Evolutionary conservation across 2,888 invertebrate genomes (phyloP), one percentile per base, ranked within the genome.

Genomic region (Diarsia mendica): DNA sequence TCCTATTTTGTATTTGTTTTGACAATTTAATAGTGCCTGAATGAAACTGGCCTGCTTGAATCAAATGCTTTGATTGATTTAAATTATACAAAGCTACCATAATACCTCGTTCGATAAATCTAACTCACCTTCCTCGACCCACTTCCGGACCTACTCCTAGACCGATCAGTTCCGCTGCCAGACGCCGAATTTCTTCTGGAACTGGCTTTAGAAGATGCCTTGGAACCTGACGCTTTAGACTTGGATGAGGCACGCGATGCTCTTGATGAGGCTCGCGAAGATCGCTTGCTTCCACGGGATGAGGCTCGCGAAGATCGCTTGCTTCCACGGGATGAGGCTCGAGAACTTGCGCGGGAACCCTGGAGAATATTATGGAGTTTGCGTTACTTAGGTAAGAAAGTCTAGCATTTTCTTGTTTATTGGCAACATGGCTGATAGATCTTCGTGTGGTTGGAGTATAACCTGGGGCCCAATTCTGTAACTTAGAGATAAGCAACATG

Each of bases 131-230:
- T 93, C 90, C 91, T 92, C 20, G 96, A 96, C 0, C 95, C 96
- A 85, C 96, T 96, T 0, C 85, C 89, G 0, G 96, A 96, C 0
- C 95, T 88, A 84, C 95, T 96, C 65, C 92, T 92, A 4, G 96
- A 95, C 49, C 93, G 90, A 3, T 91, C 94, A 1, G 95, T 94
- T 11, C 92, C 95, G 65, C 94, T 94, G 0, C 90, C 93, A 0
- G 94, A 94, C 2, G 87, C 92, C 1, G 95, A 95, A 55, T 91
- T 91, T 58, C 84, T 84, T 67, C 92, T 90, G 6, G 95, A 94
- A 75, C 94, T 93, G 28, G 94, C 95, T 11, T 88, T 86, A 0
- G 95, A 95, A 0, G 94, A 94, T 0, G 92, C 92, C 80, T 92
- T 92, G 10, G 95, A 95, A 15, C 93, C 93, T 8, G 95, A 94